Conservation (phyloP, 1,140 invertebrate species). For the Calliopsis andreniformis region DNA sequence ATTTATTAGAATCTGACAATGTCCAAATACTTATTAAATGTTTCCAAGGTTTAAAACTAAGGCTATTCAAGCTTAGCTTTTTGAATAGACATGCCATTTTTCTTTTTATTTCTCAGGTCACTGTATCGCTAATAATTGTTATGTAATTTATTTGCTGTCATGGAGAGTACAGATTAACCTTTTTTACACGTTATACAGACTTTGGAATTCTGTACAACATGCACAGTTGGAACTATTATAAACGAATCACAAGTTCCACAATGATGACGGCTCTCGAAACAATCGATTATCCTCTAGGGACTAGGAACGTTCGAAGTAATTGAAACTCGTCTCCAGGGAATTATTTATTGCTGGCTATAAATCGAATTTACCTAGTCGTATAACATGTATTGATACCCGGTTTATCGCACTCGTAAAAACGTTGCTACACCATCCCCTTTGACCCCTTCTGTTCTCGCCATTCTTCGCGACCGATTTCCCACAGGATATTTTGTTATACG, state of each 20-base stretch:
- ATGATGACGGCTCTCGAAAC: slow-evolving; percentile 58
- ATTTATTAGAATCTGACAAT: too few relatives aligned
- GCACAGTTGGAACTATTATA: slow-evolving; percentile 34
- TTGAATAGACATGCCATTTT: too few relatives aligned
- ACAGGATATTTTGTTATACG: slow-evolving; percentile 5
- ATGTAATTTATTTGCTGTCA: too few relatives aligned
- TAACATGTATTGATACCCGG: slow-evolving; percentile 44
- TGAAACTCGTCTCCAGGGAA: slow-evolving; percentile 65
- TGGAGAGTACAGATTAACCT: too few relatives aligned
- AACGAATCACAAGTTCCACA: slow-evolving; percentile 31
- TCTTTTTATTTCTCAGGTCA: too few relatives aligned
- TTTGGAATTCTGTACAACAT: slow-evolving; percentile 15
- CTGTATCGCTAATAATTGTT: too few relatives aligned
- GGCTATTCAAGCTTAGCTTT: too few relatives aligned
- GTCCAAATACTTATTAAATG: too few relatives aligned
- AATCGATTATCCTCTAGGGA: slow-evolving; percentile 56
- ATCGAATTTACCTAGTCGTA: slow-evolving; percentile 65
- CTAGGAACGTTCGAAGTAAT: slow-evolving; percentile 61
- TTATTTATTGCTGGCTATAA: slow-evolving; percentile 65
- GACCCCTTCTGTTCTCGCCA: slow-evolving; percentile 12
- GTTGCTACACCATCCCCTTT: background rate
- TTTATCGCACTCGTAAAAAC: slow-evolving; percentile 63
- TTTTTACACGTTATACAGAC: background rate
- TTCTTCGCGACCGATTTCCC: slow-evolving; percentile 16
- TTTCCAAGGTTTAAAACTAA: too few relatives aligned